These are phyloP conservation scores for Atherinomorus stipes DNA, from an alignment of 2,113 vertebrate species.

Conservation along the genomic window DNA sequence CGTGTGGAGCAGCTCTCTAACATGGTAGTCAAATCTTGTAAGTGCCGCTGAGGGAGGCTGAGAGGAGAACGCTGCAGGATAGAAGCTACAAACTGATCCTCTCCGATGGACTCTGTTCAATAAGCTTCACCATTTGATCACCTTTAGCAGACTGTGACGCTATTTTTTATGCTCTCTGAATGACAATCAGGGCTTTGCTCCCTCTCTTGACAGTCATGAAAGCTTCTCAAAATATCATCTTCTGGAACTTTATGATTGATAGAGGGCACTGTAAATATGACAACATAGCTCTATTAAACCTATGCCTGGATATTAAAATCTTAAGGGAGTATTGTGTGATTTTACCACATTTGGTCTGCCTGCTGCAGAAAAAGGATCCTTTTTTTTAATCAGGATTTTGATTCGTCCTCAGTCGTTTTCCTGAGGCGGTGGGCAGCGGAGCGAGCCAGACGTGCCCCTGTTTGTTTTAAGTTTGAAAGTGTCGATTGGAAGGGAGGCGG, in stretches of 20 bases:
- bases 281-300: constrained; percentile 61
- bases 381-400: constrained; percentile 41
- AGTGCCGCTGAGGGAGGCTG: constrained; percentile 78
- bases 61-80: constrained; percentile 31
- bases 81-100: constrained; percentile 31
- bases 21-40: constrained; percentile 87
- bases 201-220: constrained; percentile 41
- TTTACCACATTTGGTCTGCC: constrained; percentile 29
- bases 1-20: constrained; percentile 87
- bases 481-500: constrained; percentile 61
- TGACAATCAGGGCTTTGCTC: constrained; percentile 41
- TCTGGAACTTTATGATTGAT: constrained; percentile 51
- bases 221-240: constrained; percentile 22
- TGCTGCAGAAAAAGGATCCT: constrained; percentile 49
- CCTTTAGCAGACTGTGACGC: constrained; percentile 38
- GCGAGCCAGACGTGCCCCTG: constrained; percentile 24
- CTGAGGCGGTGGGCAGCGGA: neutral
- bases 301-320: constrained; percentile 52
- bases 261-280: constrained; percentile 65
- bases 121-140: constrained; percentile 45
- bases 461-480: constrained; percentile 67
- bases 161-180: constrained; percentile 40
- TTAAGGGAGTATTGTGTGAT: constrained; percentile 43
- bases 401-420: neutral
- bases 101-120: constrained; percentile 41